Percentiles rank a stretch among this genome's conserved stretches.
Evolutionary conservation across 35 echinoderm and acorn worm species (phyloP).

Genomic region (Hemicentrotus pulcherrimus): DNA sequence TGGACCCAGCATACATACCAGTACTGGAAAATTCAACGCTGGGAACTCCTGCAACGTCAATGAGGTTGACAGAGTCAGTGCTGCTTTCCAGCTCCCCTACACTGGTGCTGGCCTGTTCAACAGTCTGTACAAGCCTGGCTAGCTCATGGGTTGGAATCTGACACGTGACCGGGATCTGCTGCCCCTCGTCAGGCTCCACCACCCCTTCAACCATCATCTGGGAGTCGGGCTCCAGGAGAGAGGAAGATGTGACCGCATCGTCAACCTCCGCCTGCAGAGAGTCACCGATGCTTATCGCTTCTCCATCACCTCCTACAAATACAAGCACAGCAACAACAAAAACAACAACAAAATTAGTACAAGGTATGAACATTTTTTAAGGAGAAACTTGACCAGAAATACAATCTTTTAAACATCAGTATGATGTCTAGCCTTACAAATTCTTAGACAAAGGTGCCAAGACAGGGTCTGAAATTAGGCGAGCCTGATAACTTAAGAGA

Average conservation of each 20-base stretch:
- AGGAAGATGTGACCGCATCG: not conserved
- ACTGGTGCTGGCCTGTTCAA: not conserved
- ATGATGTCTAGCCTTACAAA: too few species aligned
- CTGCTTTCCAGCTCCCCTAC: not conserved
- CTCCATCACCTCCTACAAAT: constrained; percentile 20
- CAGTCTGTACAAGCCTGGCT: constrained; percentile 37
- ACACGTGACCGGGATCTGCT: not conserved
- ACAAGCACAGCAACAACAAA: not conserved
- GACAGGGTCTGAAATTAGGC: too few species aligned
- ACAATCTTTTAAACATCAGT: too few species aligned
- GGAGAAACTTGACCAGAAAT: too few species aligned
- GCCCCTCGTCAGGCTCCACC: not conserved
- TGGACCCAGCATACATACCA: not conserved
- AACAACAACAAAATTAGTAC: too few species aligned
- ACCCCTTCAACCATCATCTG: constrained; percentile 15
- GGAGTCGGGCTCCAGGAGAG: not conserved
- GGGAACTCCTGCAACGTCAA: not conserved
- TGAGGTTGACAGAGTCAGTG: not conserved
- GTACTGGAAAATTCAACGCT: constrained; percentile 37
- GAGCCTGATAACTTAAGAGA: too few species aligned
- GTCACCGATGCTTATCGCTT: not conserved
- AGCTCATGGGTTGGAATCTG: not conserved
- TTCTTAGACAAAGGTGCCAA: too few species aligned
- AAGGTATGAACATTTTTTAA: too few species aligned
- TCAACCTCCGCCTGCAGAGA: not conserved